Conservation (phyloP, 2,797 vertebrate genomes). For the Sebastiscus tertius region DNA sequence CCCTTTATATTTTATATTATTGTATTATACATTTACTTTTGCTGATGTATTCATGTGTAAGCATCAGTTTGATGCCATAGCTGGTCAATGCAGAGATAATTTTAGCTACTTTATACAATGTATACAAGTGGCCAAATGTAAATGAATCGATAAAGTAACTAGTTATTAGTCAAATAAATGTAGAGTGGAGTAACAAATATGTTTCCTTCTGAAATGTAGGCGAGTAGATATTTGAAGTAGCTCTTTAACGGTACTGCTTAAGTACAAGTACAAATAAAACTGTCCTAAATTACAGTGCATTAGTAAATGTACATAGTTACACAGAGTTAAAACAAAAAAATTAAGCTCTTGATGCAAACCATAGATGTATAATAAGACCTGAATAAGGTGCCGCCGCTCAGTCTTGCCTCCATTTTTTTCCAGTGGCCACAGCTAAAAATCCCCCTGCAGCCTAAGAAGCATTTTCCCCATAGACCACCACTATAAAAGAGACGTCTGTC, state of each 20-base stretch:
- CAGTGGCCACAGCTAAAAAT: too few relatives aligned
- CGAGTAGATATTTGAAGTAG: background rate
- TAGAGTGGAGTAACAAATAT: background rate
- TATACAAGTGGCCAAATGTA: background rate
- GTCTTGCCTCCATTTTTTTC: too few relatives aligned
- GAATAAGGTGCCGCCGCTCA: too few relatives aligned
- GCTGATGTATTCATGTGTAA: background rate
- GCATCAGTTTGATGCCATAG: background rate
- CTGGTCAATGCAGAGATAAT: background rate
- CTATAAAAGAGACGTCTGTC: too few relatives aligned
- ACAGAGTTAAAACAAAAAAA: background rate
- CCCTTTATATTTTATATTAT: background rate
- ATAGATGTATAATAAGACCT: too few relatives aligned
- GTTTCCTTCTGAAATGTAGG: background rate
- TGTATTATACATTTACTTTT: accelerated
- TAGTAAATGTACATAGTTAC: background rate
- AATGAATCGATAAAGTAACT: background rate
- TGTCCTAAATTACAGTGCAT: background rate
- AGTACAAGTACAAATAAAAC: background rate
- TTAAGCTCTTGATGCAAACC: too few relatives aligned
- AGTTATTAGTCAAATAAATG: background rate
- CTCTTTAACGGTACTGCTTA: background rate
- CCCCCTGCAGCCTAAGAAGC: accelerated
- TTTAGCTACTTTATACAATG: background rate
- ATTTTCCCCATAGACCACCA: too few relatives aligned